Evolutionary conservation across 1,140 invertebrate species (phyloP).

Genomic region (Lepidurus arcticus): DNA sequence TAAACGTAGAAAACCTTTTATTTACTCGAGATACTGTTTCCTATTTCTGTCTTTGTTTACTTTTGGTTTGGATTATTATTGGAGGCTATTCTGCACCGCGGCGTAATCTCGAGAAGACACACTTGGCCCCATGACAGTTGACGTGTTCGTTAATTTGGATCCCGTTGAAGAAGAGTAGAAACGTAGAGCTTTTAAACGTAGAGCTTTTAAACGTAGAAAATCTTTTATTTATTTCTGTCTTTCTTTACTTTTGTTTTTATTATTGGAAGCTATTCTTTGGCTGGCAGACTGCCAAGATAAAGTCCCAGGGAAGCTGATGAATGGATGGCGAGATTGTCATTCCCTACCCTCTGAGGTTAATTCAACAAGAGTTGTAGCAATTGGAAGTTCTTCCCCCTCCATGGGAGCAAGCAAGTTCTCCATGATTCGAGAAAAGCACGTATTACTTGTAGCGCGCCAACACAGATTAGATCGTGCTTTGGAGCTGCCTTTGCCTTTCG

Average conservation of each 20-base stretch:
- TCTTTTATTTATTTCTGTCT: background rate
- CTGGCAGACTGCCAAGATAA: slow-evolving; percentile 1
- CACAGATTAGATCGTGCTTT: background rate
- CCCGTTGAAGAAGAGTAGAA: too few species aligned
- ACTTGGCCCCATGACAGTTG: background rate
- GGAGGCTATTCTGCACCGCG: background rate
- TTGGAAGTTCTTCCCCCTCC: background rate
- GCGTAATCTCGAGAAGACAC: background rate
- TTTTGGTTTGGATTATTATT: too few species aligned
- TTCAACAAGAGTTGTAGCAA: background rate
- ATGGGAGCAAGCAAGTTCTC: background rate
- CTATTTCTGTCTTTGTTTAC: too few species aligned
- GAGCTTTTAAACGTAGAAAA: background rate
- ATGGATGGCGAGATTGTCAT: background rate
- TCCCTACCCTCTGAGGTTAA: background rate
- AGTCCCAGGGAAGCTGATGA: background rate
- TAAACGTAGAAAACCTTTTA: too few species aligned
- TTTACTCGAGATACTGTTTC: too few species aligned
- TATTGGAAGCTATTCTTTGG: background rate
- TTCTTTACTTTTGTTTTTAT: too few species aligned
- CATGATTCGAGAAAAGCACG: background rate
- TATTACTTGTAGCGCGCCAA: slow-evolving; percentile 8
- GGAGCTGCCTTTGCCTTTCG: too few species aligned
- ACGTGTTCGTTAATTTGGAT: background rate
- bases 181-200: background rate